Evolutionary conservation across 2,797 vertebrate genomes (phyloP).

Genomic region (Catamblyrhynchus diadema): DNA sequence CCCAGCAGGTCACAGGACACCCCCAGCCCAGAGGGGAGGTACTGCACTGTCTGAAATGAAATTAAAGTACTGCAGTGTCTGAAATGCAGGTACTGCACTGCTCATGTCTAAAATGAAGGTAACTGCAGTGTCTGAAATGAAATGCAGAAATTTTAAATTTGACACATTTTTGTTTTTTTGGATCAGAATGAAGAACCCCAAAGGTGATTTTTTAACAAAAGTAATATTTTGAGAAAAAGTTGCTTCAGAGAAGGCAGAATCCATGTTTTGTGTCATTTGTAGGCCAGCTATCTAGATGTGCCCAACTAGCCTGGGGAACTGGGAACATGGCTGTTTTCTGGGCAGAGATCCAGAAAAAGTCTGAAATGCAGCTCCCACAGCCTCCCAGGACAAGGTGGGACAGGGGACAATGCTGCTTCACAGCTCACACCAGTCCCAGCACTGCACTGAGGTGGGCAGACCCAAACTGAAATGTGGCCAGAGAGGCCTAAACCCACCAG

Average conservation of each 20-base stretch:
- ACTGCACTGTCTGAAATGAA: neutral
- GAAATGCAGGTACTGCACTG: too few species aligned
- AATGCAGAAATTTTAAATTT: neutral
- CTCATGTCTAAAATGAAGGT: too few species aligned
- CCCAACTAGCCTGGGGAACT: neutral
- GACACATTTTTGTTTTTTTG: neutral
- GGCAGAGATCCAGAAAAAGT: neutral
- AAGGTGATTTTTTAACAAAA: neutral
- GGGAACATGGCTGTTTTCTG: neutral
- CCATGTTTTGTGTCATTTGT: neutral
- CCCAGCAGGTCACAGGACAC: neutral
- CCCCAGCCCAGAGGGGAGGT: neutral
- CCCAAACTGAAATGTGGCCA: neutral
- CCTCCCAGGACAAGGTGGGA: neutral
- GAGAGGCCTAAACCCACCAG: neutral
- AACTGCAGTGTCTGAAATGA: too few species aligned
- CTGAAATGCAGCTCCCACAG: neutral
- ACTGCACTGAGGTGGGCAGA: neutral
- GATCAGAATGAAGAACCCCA: neutral
- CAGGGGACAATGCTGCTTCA: fast-evolving
- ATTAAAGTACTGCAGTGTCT: fast-evolving
- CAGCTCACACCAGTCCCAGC: neutral
- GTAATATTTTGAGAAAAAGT: neutral
- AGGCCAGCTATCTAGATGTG: neutral
- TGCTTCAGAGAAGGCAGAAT: neutral